Percentiles rank a stretch among this genome's conserved stretches.
These are phyloP conservation scores for Pachyrhynchus sulphureomaculatus DNA, from an alignment of 1,140 invertebrate genomes.

Conservation along the genomic window DNA sequence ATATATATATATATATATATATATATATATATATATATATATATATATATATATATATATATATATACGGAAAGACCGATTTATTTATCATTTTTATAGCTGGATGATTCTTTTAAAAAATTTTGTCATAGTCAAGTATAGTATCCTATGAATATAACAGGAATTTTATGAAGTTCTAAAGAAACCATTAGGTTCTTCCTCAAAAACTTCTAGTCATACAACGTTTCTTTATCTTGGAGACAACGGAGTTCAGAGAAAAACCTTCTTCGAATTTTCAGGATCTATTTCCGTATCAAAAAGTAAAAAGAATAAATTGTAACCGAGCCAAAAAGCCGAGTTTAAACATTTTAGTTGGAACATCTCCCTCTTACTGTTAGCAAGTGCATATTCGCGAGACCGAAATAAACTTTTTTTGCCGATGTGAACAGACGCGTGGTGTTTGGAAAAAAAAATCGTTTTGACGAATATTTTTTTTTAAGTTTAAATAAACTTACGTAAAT, in stretches of 20 bases:
- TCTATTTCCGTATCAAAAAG: conserved; percentile 26
- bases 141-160: no score
- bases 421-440: neutral
- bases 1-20: no score
- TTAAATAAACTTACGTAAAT: neutral
- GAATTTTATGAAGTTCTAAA: no score
- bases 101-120: no score
- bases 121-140: no score
- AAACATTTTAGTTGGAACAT: conserved; percentile 23
- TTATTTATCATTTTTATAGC: no score
- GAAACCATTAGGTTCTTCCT: neutral
- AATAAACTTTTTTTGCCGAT: neutral
- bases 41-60: no score
- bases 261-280: conserved; percentile 17
- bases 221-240: conserved; percentile 17
- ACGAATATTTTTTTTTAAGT: neutral
- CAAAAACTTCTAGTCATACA: neutral
- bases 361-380: conserved; percentile 20
- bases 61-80: no score
- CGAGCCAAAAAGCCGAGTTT: conserved; percentile 25
- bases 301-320: conserved; percentile 21
- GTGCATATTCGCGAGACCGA: conserved; percentile 13
- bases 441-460: neutral
- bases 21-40: no score
- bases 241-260: neutral